phyloP scores from a whole-genome alignment of 1,140 invertebrate species.

The Agraylea sexmaculata region DNA sequence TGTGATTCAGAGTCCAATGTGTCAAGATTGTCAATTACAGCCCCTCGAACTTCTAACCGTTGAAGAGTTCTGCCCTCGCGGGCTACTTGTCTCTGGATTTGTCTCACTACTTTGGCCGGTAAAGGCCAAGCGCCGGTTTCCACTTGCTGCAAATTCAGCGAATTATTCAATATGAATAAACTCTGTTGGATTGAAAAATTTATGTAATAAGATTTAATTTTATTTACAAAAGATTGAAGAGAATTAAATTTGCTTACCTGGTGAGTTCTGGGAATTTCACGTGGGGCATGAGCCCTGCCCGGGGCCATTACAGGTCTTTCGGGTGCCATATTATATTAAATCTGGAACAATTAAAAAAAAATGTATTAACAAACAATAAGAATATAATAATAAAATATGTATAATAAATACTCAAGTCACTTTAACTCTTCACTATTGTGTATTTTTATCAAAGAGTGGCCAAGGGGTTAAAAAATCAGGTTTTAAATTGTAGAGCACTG shows the following conservation, averaged over 20 bases:
- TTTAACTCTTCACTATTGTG: too few species aligned
- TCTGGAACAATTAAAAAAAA: conserved; percentile 11
- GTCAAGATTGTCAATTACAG: conserved; percentile 41
- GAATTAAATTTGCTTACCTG: conserved; percentile 12
- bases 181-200: conserved; percentile 1
- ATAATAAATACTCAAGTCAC: too few species aligned
- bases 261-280: conserved; percentile 11
- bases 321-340: conserved; percentile 17
- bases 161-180: not conserved
- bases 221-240: not conserved
- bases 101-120: conserved; percentile 34
- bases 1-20: conserved; percentile 33
- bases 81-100: conserved; percentile 38
- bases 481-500: too few species aligned
- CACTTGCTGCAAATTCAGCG: conserved; percentile 26
- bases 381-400: too few species aligned
- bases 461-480: too few species aligned
- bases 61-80: conserved; percentile 36
- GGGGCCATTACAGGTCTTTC: conserved; percentile 15
- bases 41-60: conserved; percentile 36
- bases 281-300: conserved; percentile 15
- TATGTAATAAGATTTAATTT: not conserved
- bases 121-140: conserved; percentile 34
- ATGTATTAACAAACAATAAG: not conserved
- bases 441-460: too few species aligned